A percentile compares a stretch with the other conserved stretches of the same genome.
Evolutionary conservation across 1,140 invertebrate genomes (phyloP).

Genomic region (Brachionus sp.): DNA sequence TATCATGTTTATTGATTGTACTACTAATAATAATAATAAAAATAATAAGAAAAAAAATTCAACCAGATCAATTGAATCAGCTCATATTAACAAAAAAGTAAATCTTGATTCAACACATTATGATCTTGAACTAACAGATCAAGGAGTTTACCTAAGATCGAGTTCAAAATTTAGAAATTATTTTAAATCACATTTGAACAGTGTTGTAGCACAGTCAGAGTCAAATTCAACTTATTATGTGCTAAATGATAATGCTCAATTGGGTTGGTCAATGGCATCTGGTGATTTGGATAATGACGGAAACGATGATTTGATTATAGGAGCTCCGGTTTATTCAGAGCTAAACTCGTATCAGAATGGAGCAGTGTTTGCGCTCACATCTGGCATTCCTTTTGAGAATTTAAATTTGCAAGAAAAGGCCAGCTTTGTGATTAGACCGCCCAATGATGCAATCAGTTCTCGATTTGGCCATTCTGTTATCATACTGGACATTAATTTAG

Average conservation of each 20-base stretch:
- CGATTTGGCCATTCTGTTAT: conserved; percentile 46
- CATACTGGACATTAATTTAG: conserved; percentile 50
- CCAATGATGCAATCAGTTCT: not conserved
- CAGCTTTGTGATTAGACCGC: not conserved
- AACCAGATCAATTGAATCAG: not conserved
- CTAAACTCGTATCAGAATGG: conserved; percentile 15
- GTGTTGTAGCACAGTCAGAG: not conserved
- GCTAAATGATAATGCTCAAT: not conserved
- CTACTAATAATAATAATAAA: not conserved
- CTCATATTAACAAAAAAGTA: not conserved
- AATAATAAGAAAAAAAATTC: not conserved
- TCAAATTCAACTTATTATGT: not conserved
- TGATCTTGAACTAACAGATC: not conserved
- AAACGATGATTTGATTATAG: not conserved
- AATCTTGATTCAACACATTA: not conserved
- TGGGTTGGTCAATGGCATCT: not conserved
- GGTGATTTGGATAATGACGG: conserved; percentile 30
- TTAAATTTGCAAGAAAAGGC: not conserved
- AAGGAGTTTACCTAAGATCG: conserved; percentile 1
- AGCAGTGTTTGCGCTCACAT: not conserved
- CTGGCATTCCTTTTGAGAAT: not conserved
- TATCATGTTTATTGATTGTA: conserved; percentile 1
- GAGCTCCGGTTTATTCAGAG: conserved; percentile 35
- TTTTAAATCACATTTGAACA: not conserved
- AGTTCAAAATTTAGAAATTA: not conserved